Conservation (phyloP, 2,797 vertebrate genomes). For the Halcyon leucocephala region DNA sequence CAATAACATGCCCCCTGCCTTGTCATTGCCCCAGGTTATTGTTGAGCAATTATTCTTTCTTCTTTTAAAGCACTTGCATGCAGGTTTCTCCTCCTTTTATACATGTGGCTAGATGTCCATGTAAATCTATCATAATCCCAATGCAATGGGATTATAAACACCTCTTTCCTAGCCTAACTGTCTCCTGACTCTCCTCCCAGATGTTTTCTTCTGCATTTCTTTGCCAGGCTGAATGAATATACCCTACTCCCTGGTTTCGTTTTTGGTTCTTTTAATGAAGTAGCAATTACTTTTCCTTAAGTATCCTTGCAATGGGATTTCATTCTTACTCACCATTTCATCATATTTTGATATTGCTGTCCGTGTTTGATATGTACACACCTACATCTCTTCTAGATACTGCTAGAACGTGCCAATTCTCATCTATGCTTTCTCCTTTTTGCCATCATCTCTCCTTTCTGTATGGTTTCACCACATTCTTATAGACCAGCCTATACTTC, state of each 20-base stretch:
- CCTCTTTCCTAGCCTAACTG: not conserved
- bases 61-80: not conserved
- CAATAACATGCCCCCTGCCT: not conserved
- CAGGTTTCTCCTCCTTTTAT: not conserved
- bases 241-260: not conserved
- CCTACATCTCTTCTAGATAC: not conserved
- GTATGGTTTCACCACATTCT: not conserved
- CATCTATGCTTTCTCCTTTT: not conserved
- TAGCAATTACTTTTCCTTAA: not conserved
- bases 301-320: not conserved
- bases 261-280: not conserved
- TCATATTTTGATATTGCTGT: not conserved
- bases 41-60: not conserved
- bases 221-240: not conserved
- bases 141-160: not conserved
- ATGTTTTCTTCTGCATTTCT: not conserved
- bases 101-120: not conserved
- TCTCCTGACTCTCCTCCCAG: not conserved
- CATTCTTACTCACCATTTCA: not conserved
- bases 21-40: conserved; percentile 30
- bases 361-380: not conserved
- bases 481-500: not conserved
- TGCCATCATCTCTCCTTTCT: not conserved
- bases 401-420: not conserved
- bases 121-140: not conserved